Percentiles rank a stretch among this genome's conserved stretches.
Evolutionary conservation across 2,797 vertebrate species (phyloP).

Genomic region (Protosalanx chinensis): DNA sequence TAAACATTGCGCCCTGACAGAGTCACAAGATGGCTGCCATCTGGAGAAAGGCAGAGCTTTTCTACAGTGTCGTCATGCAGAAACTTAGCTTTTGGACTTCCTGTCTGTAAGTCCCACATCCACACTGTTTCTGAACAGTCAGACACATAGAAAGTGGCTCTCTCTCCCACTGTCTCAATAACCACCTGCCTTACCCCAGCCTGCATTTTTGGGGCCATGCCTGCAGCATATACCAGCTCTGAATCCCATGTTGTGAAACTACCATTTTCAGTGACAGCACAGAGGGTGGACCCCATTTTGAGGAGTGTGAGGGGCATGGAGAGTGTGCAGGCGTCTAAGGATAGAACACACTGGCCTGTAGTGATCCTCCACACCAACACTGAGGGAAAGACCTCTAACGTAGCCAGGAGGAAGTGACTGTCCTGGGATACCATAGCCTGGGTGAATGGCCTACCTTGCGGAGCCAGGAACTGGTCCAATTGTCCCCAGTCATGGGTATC

Average conservation of each 20-base stretch:
- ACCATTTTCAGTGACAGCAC: constrained; percentile 57
- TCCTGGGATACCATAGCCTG: constrained; percentile 65
- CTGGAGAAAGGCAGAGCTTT: constrained; percentile 62
- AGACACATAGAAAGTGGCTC: constrained; percentile 61
- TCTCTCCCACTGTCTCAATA: constrained; percentile 46
- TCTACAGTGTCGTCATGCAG: constrained; percentile 66
- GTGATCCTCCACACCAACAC: constrained; percentile 71
- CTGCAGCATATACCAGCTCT: constrained; percentile 59
- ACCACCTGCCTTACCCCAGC: constrained; percentile 55
- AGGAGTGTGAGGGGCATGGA: constrained; percentile 49
- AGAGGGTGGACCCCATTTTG: constrained; percentile 52
- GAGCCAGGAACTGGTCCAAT: constrained; percentile 66
- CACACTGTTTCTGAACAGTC: constrained; percentile 72
- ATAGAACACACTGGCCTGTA: constrained; percentile 74
- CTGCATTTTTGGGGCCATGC: constrained; percentile 60
- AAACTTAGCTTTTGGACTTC: constrained; percentile 54
- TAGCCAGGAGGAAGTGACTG: constrained; percentile 68
- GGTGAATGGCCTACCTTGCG: constrained; percentile 57
- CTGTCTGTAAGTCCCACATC: constrained; percentile 63
- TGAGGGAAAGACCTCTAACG: constrained; percentile 55
- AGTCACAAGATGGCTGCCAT: constrained; percentile 62
- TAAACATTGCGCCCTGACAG: constrained; percentile 70
- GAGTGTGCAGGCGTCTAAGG: constrained; percentile 51
- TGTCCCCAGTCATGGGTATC: constrained; percentile 61
- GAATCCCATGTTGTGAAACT: constrained; percentile 70